Evolutionary conservation across 2,888 invertebrate species (phyloP), one percentile per base, ranked within the genome.

Genomic region (Troides oblongomaculatus): DNA sequence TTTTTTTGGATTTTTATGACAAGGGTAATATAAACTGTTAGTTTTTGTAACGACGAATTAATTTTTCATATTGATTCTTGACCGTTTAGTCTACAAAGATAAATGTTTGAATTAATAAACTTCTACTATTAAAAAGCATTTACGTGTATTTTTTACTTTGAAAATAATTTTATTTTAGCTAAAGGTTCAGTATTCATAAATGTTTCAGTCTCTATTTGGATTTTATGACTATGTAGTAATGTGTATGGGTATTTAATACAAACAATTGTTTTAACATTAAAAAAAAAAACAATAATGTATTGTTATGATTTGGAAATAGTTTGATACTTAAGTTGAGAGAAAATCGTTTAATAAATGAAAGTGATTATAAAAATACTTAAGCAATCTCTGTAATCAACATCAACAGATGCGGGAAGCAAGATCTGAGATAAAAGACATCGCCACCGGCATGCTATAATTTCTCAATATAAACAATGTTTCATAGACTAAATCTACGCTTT

Each of bases 401-500:
- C 64, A 67, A 66, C 17, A 62, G n/a, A 71, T 67, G 70, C 64
- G 67, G 70, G 70, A 58, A 67, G 46, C 61, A 58, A 63, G 64
- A 67, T 66, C 50, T 18, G 14, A 67, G 70, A 71, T 71, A 71
- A 67, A 66, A 64, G 61, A 67, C 56, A 71, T 71, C 39, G 70
- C 57, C 70, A 71, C 64, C 57, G 70, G 64, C 50, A 30, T 62
- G 67, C 60, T 68, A 71, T 71, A 71, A 71, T 68, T 67, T 68
- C 60, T 43, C 66, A 78, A 80, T 85, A 86, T 87, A 88, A 89
- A 88, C 85, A 88, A 86, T 87, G 84, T 72, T 69, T 75, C 72
- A 74, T 74, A 75, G 75, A 72, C 75, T 66, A 75, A 76, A 73
- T 66, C 64, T 65, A 70, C 69, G 72, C 72, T 86, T 84, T 85